Percentiles rank a stretch among this genome's conserved stretches.
Evolutionary conservation across 1,140 invertebrate species (phyloP).

Genomic region (Augochlora pura): DNA sequence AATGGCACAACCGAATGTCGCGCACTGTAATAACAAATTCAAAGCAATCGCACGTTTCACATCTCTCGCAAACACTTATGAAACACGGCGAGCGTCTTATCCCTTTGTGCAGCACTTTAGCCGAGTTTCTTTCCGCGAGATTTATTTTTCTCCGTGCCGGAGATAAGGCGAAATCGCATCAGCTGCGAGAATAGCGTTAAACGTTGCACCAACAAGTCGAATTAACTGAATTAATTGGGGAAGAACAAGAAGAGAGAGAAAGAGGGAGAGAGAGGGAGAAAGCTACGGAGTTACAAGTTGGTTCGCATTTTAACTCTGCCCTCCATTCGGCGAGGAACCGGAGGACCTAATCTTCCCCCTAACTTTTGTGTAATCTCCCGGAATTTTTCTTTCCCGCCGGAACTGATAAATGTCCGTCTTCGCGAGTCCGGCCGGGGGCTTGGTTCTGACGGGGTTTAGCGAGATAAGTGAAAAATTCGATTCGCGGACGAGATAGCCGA

Average conservation of each 20-base stretch:
- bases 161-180: no score
- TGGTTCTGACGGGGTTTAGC: not conserved
- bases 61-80: no score
- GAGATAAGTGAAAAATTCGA: slow-evolving; percentile 31
- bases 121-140: no score
- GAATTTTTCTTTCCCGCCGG: not conserved
- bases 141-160: no score
- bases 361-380: slow-evolving; percentile 20
- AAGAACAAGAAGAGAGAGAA: not conserved
- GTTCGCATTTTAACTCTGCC: slow-evolving; percentile 3
- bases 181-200: no score
- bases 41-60: no score
- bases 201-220: no score
- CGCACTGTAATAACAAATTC: no score
- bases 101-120: no score
- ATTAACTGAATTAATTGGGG: slow-evolving; percentile 35
- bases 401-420: slow-evolving; percentile 16
- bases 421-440: not conserved
- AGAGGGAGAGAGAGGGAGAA: not conserved
- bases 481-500: not conserved
- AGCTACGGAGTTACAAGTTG: not conserved
- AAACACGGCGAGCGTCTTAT: no score
- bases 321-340: not conserved
- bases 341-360: slow-evolving; percentile 8
- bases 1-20: no score